Evolutionary conservation across 2,797 vertebrate species (phyloP), one percentile per base, ranked within the genome.

Genomic region (Tokudaia muenninki): DNA sequence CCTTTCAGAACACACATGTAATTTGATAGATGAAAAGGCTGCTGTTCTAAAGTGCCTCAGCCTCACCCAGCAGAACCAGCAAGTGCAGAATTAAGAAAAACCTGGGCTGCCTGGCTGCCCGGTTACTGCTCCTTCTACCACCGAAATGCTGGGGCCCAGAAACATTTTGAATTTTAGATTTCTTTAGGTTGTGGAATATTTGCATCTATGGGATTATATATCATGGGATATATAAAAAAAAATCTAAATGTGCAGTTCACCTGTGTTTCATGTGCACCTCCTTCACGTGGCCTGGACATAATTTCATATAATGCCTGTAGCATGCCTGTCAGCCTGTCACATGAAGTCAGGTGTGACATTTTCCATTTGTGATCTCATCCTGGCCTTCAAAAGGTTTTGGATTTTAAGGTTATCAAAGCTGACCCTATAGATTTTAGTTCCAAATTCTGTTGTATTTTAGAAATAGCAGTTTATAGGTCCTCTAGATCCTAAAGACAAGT

Each of bases 401-500:
- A 78, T 47, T 70, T 61, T 67, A n/a, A 57, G 29, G 34, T 72
- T 91, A 61, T 10, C 3, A 6, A 72, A 80, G 24, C 72, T 41
- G 61, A 52, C 7, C 37, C 14, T 84, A 29, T 80, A 47, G 65
- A 72, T 81, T 88, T 47, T 75, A 74, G 34, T 87, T 96, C 67
- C 91, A 12, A 80, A 84, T 92, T 80, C 78, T 89, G 16, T 78
- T 78, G 74, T 93, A 75, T 82, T 92, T 89, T 96, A 80, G 89
- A 83, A 95, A 47, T n/a, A 91, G 26, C 77, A 86, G n/a, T 91
- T 11, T 41, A 77, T 17, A 75, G 44, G 44, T 90, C 29, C 29
- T 55, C n/a, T 77, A 26, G 9, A 83, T 93, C 26, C 67, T 57
- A 26, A 95, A 83, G 88, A 77, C 79, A 95, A 94, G 47, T 13